Percentiles rank a stretch among this genome's conserved stretches.
Evolutionary conservation across 2,113 vertebrate species (phyloP).

Genomic region (Caretta caretta): DNA sequence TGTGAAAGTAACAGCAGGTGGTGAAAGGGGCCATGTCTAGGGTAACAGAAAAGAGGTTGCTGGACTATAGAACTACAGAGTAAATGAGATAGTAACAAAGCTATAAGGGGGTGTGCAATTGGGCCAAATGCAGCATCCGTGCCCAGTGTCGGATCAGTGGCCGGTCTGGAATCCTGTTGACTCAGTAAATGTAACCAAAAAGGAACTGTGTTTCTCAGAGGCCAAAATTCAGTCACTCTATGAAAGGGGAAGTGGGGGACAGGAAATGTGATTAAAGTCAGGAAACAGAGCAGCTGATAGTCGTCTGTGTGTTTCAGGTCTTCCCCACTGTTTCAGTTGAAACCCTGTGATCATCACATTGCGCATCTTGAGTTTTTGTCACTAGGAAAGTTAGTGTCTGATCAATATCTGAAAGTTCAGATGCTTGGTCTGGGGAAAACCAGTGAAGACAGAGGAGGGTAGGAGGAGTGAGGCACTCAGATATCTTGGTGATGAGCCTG

Average conservation of each 20-base stretch:
- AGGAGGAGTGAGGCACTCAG: background rate
- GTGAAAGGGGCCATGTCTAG: no score
- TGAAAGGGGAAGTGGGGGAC: background rate
- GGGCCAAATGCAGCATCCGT: no score
- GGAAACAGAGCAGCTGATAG: background rate
- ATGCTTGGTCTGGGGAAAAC: background rate
- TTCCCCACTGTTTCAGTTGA: background rate
- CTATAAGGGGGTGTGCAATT: no score
- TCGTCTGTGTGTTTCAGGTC: background rate
- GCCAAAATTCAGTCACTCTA: background rate
- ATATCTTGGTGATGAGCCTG: background rate
- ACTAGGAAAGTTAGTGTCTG: background rate
- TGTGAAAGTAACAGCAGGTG: no score
- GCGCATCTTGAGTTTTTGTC: background rate
- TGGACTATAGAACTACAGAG: no score
- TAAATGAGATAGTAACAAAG: no score
- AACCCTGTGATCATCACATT: background rate
- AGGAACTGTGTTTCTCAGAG: background rate
- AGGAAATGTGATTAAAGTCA: background rate
- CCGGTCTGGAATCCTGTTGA: no score
- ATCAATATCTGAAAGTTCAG: background rate
- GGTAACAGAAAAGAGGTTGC: no score
- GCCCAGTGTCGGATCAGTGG: no score
- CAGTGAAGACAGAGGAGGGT: background rate
- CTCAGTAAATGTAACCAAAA: background rate